These are phyloP conservation scores for Neosilurus hyrtlii DNA, from an alignment of 2,797 vertebrate genomes.

Conservation along the genomic window DNA sequence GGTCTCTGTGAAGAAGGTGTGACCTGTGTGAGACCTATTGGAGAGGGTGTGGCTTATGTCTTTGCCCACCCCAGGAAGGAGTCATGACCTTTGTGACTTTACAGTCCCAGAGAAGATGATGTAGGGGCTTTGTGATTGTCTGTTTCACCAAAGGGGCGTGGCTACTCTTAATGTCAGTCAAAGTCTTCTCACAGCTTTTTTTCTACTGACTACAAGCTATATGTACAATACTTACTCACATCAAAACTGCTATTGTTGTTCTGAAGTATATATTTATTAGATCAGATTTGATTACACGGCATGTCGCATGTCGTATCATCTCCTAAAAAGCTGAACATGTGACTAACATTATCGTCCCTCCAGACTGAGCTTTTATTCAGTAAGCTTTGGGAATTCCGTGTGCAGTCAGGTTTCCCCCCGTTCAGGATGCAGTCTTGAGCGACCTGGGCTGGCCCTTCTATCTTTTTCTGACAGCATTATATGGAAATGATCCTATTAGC, in stretches of 20 bases:
- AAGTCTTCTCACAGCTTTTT: neutral
- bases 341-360: neutral
- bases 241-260: neutral
- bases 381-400: conserved; percentile 15
- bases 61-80: neutral
- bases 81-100: neutral
- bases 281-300: neutral
- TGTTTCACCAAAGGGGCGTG: neutral
- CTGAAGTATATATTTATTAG: neutral
- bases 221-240: neutral
- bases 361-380: neutral
- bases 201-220: neutral
- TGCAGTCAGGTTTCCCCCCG: neutral
- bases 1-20: neutral
- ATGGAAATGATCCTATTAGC: conserved; percentile 55
- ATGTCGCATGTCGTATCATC: neutral
- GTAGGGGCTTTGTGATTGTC: neutral
- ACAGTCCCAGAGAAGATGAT: neutral
- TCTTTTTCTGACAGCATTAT: conserved; percentile 40
- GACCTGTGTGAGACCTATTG: neutral
- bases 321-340: neutral
- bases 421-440: conserved; percentile 24
- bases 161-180: neutral
- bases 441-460: conserved; percentile 25
- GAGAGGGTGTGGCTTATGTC: neutral